Percentiles rank a stretch among this genome's conserved stretches.
phyloP scores from a whole-genome alignment of 2,888 invertebrate genomes.

The Odontothrips loti region DNA sequence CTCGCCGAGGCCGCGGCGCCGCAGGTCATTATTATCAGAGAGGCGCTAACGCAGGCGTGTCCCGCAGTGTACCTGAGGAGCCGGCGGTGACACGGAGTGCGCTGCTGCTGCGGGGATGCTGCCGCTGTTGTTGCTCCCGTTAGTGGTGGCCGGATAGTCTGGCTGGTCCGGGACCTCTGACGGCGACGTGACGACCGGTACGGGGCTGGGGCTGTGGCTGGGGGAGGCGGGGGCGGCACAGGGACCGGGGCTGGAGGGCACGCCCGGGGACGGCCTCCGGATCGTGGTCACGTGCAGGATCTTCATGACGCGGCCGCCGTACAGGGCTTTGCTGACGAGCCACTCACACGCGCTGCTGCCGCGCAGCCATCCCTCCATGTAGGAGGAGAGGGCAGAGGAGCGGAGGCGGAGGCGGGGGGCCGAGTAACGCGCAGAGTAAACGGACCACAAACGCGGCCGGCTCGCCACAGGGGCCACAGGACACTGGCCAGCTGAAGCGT shows the following conservation, averaged over 20 bases:
- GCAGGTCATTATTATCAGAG: not conserved
- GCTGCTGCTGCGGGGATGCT: not conserved
- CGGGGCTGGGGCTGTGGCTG: not conserved
- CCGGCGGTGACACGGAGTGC: not conserved
- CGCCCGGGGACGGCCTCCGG: not conserved
- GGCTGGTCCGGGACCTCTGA: not conserved
- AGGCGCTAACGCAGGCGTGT: not conserved
- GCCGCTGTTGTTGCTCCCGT: not conserved
- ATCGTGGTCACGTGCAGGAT: slow-evolving; percentile 14
- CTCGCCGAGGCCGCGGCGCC: slow-evolving; percentile 31
- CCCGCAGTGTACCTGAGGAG: not conserved
- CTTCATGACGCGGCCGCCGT: slow-evolving; percentile 16
- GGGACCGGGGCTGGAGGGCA: too few relatives aligned
- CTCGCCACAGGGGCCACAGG: too few relatives aligned
- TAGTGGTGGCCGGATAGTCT: too few relatives aligned
- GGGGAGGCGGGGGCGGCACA: not conserved
- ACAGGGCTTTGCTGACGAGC: not conserved
- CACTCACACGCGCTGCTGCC: not conserved
- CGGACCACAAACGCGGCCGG: too few relatives aligned
- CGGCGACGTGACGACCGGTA: not conserved
- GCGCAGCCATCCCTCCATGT: slow-evolving; percentile 2
- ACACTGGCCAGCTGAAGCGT: too few relatives aligned
- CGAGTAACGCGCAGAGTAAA: too few relatives aligned
- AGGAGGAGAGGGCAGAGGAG: too few relatives aligned
- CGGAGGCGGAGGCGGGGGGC: not conserved